phyloP scores from a whole-genome alignment of 2,113 vertebrate species.

The Melospiza melodia region DNA sequence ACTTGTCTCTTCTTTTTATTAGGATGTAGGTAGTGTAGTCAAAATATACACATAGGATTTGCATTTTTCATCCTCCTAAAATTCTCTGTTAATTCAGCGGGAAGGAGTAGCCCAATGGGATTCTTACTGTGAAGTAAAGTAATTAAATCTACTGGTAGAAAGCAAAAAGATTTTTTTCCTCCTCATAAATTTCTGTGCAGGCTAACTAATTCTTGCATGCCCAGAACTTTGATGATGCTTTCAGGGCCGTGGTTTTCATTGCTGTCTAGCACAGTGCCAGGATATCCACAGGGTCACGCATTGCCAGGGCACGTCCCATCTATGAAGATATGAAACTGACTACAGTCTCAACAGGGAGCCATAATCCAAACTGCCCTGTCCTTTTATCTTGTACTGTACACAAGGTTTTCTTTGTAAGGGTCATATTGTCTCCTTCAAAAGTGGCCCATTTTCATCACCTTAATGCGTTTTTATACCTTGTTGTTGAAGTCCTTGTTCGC shows the following conservation, averaged over 20 bases:
- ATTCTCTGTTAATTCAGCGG: neutral
- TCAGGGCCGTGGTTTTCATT: neutral
- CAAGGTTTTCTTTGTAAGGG: neutral
- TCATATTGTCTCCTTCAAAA: conserved; percentile 16
- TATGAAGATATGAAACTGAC: neutral
- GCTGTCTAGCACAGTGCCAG: neutral
- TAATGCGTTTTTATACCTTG: neutral
- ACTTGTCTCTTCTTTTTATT: neutral
- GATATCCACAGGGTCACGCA: accelerated
- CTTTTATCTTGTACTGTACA: neutral
- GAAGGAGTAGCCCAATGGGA: neutral
- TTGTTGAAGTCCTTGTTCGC: neutral
- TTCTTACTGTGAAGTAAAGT: neutral
- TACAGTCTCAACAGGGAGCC: neutral
- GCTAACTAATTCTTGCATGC: neutral
- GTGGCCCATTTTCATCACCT: neutral
- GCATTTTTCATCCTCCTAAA: neutral
- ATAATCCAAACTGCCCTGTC: neutral
- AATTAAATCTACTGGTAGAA: neutral
- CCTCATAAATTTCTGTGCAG: neutral
- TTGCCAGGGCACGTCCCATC: no score
- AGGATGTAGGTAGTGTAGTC: neutral
- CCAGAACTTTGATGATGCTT: neutral
- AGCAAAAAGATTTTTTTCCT: neutral
- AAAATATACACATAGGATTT: neutral